Evolutionary conservation across 2,797 vertebrate genomes (phyloP), one percentile per base, ranked within the genome.

Genomic region (Chromobotia macracanthus): DNA sequence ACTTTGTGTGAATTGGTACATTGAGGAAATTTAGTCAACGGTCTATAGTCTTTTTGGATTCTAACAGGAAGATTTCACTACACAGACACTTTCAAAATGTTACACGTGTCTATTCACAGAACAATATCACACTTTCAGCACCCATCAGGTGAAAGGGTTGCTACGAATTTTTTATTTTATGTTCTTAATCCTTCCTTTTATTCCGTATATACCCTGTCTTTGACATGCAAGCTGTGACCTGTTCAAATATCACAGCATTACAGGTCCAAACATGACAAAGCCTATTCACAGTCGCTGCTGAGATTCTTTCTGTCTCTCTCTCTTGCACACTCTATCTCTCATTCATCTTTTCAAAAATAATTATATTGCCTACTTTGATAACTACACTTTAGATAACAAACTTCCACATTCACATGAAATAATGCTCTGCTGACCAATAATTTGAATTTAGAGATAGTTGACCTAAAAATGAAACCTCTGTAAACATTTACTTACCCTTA

Each of bases 201-300:
- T 41, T 58, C 71, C 75, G 18, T 79, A 46, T 66, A 60, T 21
- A 74, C 61, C 69, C 63, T 68, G 71, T 63, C 65, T 71, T 72
- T 64, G 75, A 28, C 74, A 63, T 81, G 67, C 81, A 78, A 72
- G 66, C 63, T 48, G 67, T 83, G 74, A 80, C 82, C 77, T 80
- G 81, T 83, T 73, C 74, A 84, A 83, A 85, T 78, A 82, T 85
- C 51, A 84, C 73, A 80, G 74, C 65, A 68, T 72, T 75, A 77
- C 81, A 82, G 77, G 80, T 68, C 75, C 75, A 77, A 80, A 79
- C 85, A 72, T 79, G 85, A 46, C 51, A 56, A 77, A 72, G 51
- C 58, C 72, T 68, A 79, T 80, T 75, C 65, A 83, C 70, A 53
- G 28, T 74, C 48, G 25, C 77, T 82, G 51, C 68, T 67, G 18